phyloP scores from a whole-genome alignment of 2,113 vertebrate species.

The Onychorhynchus coronatus region DNA sequence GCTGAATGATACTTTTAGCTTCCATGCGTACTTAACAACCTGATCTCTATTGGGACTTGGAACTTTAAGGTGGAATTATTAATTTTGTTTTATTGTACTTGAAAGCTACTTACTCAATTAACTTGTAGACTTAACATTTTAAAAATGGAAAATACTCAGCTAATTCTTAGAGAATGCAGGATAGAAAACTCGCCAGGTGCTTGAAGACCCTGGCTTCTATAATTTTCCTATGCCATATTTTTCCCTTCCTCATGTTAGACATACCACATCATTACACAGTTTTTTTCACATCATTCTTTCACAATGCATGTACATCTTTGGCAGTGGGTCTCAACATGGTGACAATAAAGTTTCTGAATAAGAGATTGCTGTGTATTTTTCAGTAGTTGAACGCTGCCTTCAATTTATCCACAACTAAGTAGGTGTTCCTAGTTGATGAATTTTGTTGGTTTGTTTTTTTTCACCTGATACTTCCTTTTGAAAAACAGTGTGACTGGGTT shows the following conservation, averaged over 20 bases:
- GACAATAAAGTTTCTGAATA: not conserved
- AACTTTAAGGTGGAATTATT: slow-evolving; percentile 24
- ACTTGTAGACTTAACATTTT: not conserved
- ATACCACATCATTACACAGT: not conserved
- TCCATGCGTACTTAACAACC: not conserved
- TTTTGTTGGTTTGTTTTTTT: not conserved
- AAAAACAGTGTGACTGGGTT: not conserved
- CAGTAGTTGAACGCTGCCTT: not conserved
- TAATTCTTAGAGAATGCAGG: slow-evolving; percentile 22
- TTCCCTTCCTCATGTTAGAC: not conserved
- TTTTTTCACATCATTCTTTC: not conserved
- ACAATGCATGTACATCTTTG: not conserved
- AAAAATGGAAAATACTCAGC: slow-evolving; percentile 29
- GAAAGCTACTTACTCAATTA: slow-evolving; percentile 22
- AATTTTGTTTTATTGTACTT: slow-evolving; percentile 13
- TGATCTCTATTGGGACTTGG: not conserved
- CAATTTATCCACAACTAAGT: not conserved
- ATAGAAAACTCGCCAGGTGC: not conserved
- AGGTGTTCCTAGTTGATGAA: not conserved
- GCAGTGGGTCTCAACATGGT: not conserved
- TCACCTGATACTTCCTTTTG: not conserved
- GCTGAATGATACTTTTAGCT: not conserved
- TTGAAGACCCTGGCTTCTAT: not conserved
- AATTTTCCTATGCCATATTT: slow-evolving; percentile 32
- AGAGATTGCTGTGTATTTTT: not conserved